Base-by-base conservation (phyloP, 2,113 vertebrate species). In the Pelobates fuscus region DNA sequence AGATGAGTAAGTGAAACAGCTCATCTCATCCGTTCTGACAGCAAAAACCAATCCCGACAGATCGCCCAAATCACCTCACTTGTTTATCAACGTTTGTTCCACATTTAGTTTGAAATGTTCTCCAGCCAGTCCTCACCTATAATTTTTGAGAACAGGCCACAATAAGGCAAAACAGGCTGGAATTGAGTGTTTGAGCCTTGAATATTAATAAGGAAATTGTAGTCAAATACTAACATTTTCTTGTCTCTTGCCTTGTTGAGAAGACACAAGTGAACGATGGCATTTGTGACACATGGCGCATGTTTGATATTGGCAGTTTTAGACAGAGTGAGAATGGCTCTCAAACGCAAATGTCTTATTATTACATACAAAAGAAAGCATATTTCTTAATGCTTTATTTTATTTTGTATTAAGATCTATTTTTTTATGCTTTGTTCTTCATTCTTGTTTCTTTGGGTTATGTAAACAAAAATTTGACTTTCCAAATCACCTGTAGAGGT, bases 141-240 rank as follows among this genome's bases (percentile, higher is more conserved):
- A 68, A 68, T 68, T 68, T 57, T 27, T 17, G 0, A 46, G 65
- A 32, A 55, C 52, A 57, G 46, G 18, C 66, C 21, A 14, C 66
- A 55, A 68, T 68, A 46, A 54, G 25, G 2, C 15, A 55, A 68
- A 66, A 68, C 20, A 27, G 5, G 66, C 25, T 14, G 46, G 20
- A 68, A 68, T 68, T 20, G 27, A 32, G 10, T 52, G 46, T 12
- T 64, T 21, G 21, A 12, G 41, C 21, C 3, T 12, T 24, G 27
- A 68, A 68, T 57, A 55, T 55, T 68, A 68, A 55, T 68, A 44
- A 18, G 12, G 26, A 14, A 18, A 20, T 24, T 32, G 24, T 8
- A 4, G 66, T 23, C 27, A 23, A 30, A 57, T 21, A 32, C 26
- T 24, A 32, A 57, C 20, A 68, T 68, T 68, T 55, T 57, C 49